Evolutionary conservation across 2,113 vertebrate species (phyloP).

Genomic region (Thomomys bottae): DNA sequence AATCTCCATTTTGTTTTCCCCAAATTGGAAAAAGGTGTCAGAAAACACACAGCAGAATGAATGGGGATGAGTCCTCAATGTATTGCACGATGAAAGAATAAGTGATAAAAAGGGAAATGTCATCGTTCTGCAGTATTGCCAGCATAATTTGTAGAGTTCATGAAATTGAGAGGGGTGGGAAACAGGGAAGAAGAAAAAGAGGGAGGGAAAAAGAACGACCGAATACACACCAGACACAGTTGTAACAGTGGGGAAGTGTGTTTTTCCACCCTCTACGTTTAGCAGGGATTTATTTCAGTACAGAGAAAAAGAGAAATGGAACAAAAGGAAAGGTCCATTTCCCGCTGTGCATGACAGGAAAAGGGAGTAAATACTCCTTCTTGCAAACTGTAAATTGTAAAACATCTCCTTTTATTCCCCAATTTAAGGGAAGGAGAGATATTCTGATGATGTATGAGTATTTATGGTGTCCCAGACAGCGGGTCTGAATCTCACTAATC

Average conservation of each 20-base stretch:
- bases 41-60: not conserved
- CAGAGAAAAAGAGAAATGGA: too few species aligned
- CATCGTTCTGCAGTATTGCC: not conserved
- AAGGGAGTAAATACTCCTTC: too few species aligned
- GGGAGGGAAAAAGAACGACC: too few species aligned
- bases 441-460: not conserved
- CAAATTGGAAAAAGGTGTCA: not conserved
- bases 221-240: not conserved
- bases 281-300: too few species aligned
- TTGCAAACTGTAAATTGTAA: not conserved
- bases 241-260: not conserved
- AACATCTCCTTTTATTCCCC: not conserved
- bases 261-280: too few species aligned
- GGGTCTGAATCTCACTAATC: not conserved
- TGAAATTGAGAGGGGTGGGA: not conserved
- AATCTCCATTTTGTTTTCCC: not conserved
- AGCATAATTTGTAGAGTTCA: not conserved
- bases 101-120: not conserved
- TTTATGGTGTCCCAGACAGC: not conserved
- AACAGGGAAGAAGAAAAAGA: fast-evolving
- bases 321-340: too few species aligned
- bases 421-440: not conserved
- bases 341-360: too few species aligned
- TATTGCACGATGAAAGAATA: not conserved
- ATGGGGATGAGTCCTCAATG: not conserved